Percentiles rank a stretch among this genome's conserved stretches.
These are phyloP conservation scores for Pogoniulus pusillus DNA, from an alignment of 2,797 vertebrate genomes.

Conservation along the genomic window DNA sequence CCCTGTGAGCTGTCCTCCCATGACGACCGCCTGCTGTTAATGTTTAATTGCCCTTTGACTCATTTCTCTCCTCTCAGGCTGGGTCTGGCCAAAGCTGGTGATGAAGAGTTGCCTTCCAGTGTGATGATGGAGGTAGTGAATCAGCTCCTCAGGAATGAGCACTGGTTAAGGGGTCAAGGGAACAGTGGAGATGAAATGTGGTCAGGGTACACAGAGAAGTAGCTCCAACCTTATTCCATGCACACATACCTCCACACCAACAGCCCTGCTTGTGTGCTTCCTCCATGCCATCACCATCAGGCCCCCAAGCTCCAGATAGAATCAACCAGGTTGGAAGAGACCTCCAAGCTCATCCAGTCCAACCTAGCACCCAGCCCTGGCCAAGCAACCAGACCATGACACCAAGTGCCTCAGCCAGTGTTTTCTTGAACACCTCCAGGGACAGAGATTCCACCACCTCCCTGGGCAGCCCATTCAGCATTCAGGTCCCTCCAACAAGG, in stretches of 20 bases:
- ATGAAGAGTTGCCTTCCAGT: neutral
- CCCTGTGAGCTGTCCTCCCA: neutral
- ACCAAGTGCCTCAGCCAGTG: too few relatives aligned
- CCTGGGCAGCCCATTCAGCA: too few relatives aligned
- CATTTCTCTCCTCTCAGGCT: neutral
- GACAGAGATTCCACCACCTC: too few relatives aligned
- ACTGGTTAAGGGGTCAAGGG: neutral
- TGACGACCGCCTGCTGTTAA: neutral
- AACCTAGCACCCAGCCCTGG: too few relatives aligned
- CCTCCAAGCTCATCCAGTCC: too few relatives aligned
- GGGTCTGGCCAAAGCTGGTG: neutral
- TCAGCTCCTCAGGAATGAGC: neutral
- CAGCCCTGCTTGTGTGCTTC: rapidly evolving
- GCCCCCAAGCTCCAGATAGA: neutral
- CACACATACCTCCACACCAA: too few relatives aligned
- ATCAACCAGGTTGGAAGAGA: too few relatives aligned
- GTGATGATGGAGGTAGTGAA: neutral
- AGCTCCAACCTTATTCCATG: rapidly evolving
- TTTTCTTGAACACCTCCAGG: too few relatives aligned
- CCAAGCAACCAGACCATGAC: too few relatives aligned
- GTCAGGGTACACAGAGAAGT: neutral
- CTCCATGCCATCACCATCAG: neutral
- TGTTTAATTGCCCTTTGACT: slow-evolving; percentile 29
- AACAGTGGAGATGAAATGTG: neutral
- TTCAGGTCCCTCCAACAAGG: neutral